A percentile compares a stretch with the other conserved stretches of the same genome.
phyloP scores from a whole-genome alignment of 2,113 vertebrate species.

The Columba janthina region DNA sequence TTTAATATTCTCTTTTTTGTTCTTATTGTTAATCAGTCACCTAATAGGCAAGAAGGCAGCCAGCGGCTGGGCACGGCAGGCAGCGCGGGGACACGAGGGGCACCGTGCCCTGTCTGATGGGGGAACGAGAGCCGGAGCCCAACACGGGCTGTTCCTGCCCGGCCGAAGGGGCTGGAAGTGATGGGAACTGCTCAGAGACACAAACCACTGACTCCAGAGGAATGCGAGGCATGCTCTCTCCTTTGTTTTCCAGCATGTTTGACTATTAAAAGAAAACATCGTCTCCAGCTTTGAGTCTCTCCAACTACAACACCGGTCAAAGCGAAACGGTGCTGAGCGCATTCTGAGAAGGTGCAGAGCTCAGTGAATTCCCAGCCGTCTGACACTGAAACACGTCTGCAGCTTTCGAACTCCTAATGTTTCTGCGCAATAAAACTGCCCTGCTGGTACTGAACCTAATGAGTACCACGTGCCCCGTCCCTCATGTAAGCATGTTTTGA shows the following conservation, averaged over 20 bases:
- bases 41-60: not conserved
- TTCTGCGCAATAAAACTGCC: conserved; percentile 53
- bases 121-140: not conserved
- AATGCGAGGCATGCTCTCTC: conserved; percentile 43
- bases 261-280: conserved; percentile 24
- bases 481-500: conserved; percentile 67
- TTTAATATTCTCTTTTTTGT: not conserved
- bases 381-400: not conserved
- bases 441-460: conserved; percentile 70
- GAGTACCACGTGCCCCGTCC: conserved; percentile 66
- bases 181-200: conserved; percentile 42
- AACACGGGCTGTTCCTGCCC: not conserved
- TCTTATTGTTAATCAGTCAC: not conserved
- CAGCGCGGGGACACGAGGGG: too few species aligned
- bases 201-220: conserved; percentile 64
- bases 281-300: not conserved
- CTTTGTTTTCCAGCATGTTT: conserved; percentile 52
- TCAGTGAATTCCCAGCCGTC: not conserved
- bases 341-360: not conserved
- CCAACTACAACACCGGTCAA: not conserved
- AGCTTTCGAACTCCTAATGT: not conserved
- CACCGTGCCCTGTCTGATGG: not conserved
- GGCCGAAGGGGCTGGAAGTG: conserved; percentile 30
- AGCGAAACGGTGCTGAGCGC: conserved; percentile 17
- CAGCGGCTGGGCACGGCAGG: not conserved